phyloP scores from a whole-genome alignment of 64 coral and sea anemone genomes.

The Anthopleura sola region DNA sequence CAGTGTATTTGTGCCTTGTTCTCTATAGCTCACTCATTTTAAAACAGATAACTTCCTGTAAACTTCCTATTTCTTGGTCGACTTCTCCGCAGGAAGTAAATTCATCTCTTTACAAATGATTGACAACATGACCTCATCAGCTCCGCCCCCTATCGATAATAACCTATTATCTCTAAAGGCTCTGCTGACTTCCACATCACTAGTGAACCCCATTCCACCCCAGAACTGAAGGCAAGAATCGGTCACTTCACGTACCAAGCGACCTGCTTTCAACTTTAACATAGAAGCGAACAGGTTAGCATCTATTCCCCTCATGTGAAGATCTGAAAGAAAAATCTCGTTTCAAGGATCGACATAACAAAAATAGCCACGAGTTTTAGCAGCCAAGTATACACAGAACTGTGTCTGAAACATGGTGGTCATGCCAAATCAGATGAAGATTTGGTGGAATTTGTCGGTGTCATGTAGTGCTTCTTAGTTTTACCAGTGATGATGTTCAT shows the following conservation, averaged over 20 bases:
- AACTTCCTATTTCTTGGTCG: neutral
- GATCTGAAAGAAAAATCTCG: slow-evolving; percentile 49
- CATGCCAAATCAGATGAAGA: too few species aligned
- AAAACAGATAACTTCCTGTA: too few species aligned
- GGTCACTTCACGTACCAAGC: slow-evolving; percentile 82
- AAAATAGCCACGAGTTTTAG: neutral
- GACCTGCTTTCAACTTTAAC: slow-evolving; percentile 91
- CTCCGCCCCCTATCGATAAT: slow-evolving; percentile 93
- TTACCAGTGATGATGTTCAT: too few species aligned
- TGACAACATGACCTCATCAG: slow-evolving; percentile 96
- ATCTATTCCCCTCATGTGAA: slow-evolving; percentile 79
- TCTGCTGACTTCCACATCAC: slow-evolving; percentile 82
- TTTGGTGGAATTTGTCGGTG: too few species aligned
- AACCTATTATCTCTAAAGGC: slow-evolving; percentile 75
- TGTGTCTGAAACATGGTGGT: too few species aligned
- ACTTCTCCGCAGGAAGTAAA: slow-evolving; percentile 35
- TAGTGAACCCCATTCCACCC: slow-evolving; percentile 97
- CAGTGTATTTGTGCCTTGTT: too few species aligned
- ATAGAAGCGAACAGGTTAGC: slow-evolving; percentile 89
- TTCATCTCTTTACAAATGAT: slow-evolving; percentile 96
- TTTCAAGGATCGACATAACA: neutral
- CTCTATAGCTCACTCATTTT: too few species aligned
- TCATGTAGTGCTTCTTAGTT: too few species aligned
- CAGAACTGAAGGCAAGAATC: slow-evolving; percentile 97
- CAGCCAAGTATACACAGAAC: neutral